phyloP scores from a whole-genome alignment of 2,888 invertebrate species.

The Branchinecta sandiegonensis region DNA sequence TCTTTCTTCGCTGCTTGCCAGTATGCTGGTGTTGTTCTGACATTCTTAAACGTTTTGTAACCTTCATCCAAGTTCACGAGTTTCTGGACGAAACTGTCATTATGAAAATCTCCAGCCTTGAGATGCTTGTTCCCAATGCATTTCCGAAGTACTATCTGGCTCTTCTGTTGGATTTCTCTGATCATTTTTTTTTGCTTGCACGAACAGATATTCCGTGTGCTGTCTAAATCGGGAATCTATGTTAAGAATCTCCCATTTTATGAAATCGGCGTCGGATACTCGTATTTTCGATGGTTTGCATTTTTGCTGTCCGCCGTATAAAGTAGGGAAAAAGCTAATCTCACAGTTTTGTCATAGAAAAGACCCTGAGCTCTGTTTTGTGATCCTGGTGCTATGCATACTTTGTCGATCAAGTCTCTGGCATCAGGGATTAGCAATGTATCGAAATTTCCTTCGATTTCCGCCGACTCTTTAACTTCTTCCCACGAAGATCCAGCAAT shows the following conservation, averaged over 20 bases:
- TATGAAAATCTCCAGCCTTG: background rate
- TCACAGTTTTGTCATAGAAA: background rate
- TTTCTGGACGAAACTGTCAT: background rate
- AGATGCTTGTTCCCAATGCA: background rate
- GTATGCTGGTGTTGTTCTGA: background rate
- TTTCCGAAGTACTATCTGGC: background rate
- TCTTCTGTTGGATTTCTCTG: background rate
- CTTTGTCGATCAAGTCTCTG: conserved; percentile 1
- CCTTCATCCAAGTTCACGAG: background rate
- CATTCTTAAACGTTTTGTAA: background rate
- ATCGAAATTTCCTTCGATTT: background rate
- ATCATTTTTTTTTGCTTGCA: background rate
- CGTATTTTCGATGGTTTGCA: background rate
- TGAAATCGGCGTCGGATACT: background rate
- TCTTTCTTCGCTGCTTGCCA: background rate
- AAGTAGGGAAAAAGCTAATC: background rate
- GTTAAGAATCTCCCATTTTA: background rate
- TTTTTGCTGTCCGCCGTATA: background rate
- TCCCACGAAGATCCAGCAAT: background rate
- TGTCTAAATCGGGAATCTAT: background rate
- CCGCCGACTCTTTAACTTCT: conserved; percentile 1
- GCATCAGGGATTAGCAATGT: background rate
- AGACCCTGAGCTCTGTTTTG: conserved; percentile 8
- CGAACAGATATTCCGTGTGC: background rate
- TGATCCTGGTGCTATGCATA: conserved; percentile 3